Percentiles rank a stretch among this genome's conserved stretches.
These are phyloP conservation scores for Horisme vitalbata DNA, from an alignment of 2,888 invertebrate species.

Conservation along the genomic window DNA sequence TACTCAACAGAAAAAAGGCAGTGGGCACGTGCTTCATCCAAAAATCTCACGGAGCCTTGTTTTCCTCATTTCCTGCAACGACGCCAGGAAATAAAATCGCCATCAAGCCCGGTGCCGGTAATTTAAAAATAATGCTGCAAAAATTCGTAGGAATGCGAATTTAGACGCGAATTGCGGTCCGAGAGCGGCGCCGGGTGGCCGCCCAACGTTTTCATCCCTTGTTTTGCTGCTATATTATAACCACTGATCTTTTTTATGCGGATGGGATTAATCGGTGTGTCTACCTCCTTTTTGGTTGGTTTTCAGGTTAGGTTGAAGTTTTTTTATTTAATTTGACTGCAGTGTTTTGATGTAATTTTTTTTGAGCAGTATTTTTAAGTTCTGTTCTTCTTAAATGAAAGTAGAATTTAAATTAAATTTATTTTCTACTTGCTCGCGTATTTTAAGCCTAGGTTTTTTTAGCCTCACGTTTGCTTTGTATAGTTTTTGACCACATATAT, in stretches of 20 bases:
- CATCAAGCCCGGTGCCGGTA: constrained; percentile 71
- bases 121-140: constrained; percentile 78
- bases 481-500: too few species aligned
- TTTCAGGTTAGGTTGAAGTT: too few species aligned
- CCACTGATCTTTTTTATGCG: constrained; percentile 33
- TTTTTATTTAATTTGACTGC: too few species aligned
- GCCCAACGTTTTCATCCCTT: constrained; percentile 21
- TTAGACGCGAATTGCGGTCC: constrained; percentile 66
- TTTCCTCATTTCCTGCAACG: constrained; percentile 70
- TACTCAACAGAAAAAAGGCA: constrained; percentile 36
- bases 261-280: constrained; percentile 22
- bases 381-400: too few species aligned
- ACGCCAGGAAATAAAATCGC: constrained; percentile 75
- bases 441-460: too few species aligned
- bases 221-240: constrained; percentile 30
- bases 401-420: too few species aligned
- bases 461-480: too few species aligned
- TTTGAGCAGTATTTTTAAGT: too few species aligned
- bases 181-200: constrained; percentile 48
- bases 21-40: constrained; percentile 45
- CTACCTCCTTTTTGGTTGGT: neutral
- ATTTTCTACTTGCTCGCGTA: too few species aligned
- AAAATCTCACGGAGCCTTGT: constrained; percentile 65
- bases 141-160: constrained; percentile 67
- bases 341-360: too few species aligned